Evolutionary conservation across 2,113 vertebrate genomes (phyloP).

Genomic region (Burhinus oedicnemus): DNA sequence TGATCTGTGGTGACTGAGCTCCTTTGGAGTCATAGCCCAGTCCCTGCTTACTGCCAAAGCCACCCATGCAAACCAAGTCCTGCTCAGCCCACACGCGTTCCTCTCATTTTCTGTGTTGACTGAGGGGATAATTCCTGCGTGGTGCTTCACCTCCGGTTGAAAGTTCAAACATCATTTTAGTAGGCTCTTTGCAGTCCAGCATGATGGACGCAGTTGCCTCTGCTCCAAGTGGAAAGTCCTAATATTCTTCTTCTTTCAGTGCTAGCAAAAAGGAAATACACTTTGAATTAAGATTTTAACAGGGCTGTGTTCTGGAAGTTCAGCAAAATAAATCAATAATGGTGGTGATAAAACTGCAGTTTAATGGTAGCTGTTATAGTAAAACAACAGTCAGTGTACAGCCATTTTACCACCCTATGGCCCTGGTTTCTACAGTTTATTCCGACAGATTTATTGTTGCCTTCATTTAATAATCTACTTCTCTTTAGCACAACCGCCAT

Average conservation of each 20-base stretch:
- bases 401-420: conserved; percentile 62
- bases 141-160: not conserved
- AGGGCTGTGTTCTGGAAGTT: conserved; percentile 59
- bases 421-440: conserved; percentile 42
- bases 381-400: conserved; percentile 66
- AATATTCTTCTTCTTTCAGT: not conserved
- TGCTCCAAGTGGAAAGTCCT: not conserved
- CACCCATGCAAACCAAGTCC: not conserved
- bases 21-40: not conserved
- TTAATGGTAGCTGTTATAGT: conserved; percentile 65
- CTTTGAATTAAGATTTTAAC: conserved; percentile 70
- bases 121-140: not conserved
- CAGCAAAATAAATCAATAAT: conserved; percentile 68
- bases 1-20: not conserved
- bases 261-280: not conserved
- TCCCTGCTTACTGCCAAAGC: not conserved
- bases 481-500: conserved; percentile 54
- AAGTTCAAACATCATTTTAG: not conserved
- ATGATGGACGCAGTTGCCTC: not conserved
- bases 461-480: conserved; percentile 72
- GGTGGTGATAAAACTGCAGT: conserved; percentile 70
- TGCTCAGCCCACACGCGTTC: not conserved
- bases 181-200: not conserved
- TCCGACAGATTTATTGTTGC: conserved; percentile 70
- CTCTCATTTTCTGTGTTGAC: not conserved